Conservation (phyloP, 2,888 invertebrate species). For the Polydrusus pterygomalis region DNA sequence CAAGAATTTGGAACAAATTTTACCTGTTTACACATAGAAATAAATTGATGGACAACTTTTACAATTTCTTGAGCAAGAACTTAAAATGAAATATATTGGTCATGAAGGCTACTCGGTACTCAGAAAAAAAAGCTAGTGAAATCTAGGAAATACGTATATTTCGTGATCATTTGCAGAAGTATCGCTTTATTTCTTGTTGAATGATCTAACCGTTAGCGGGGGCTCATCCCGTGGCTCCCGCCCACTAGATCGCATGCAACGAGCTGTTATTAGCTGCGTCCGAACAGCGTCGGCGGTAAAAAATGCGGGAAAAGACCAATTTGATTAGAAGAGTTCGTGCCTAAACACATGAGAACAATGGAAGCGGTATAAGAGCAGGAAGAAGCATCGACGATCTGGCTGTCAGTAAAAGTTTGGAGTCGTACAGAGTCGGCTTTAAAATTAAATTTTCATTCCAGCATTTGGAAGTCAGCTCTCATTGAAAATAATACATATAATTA, state of each 20-base stretch:
- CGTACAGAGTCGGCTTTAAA: conserved; percentile 3
- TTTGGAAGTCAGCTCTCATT: no score
- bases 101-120: no score
- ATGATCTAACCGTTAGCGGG: conserved; percentile 38
- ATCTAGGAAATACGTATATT: conserved; percentile 23
- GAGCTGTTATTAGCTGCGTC: conserved; percentile 29
- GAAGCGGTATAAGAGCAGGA: conserved; percentile 27
- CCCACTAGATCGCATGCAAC: conserved; percentile 32
- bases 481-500: no score
- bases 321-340: conserved; percentile 38
- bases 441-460: no score
- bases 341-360: conserved; percentile 40
- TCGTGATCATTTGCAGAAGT: conserved; percentile 26
- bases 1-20: no score
- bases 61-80: no score
- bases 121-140: conserved; percentile 2
- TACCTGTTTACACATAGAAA: no score
- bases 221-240: conserved; percentile 29
- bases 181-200: conserved; percentile 30
- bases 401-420: conserved; percentile 23
- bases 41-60: no score
- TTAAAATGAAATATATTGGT: no score
- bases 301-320: conserved; percentile 13
- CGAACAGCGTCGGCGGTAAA: conserved; percentile 31
- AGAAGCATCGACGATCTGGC: conserved; percentile 22